Evolutionary conservation across 2,113 vertebrate genomes (phyloP).

Genomic region (Ovis canadensis): DNA sequence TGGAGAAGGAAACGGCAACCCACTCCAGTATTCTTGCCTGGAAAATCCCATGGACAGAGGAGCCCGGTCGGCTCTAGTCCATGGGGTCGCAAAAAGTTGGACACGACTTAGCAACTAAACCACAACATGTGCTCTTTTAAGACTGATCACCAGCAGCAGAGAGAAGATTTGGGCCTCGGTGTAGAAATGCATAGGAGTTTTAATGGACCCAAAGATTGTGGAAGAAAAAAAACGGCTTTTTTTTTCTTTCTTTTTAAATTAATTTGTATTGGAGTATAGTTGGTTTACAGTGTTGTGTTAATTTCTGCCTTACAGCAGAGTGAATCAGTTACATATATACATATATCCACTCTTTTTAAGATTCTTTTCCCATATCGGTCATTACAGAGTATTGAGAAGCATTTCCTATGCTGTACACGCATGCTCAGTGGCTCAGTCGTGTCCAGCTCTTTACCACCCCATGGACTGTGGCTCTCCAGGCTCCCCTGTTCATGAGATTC

Average conservation of each 20-base stretch:
- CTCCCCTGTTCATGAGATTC: neutral
- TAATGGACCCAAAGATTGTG: neutral
- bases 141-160: neutral
- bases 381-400: neutral
- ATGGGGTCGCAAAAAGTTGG: neutral
- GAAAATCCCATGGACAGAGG: neutral
- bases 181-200: neutral
- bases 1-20: neutral
- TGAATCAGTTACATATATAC: neutral
- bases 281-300: neutral
- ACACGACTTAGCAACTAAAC: neutral
- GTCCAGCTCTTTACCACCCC: neutral
- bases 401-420: neutral
- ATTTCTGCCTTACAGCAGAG: neutral
- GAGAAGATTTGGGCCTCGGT: neutral
- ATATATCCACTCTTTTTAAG: neutral
- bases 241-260: neutral
- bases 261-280: neutral
- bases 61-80: fast-evolving
- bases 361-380: neutral
- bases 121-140: neutral
- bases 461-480: neutral
- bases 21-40: neutral
- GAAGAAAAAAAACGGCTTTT: neutral
- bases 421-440: neutral